Conservation (phyloP, 2,888 invertebrate genomes). For the Lucinisca nassula region DNA sequence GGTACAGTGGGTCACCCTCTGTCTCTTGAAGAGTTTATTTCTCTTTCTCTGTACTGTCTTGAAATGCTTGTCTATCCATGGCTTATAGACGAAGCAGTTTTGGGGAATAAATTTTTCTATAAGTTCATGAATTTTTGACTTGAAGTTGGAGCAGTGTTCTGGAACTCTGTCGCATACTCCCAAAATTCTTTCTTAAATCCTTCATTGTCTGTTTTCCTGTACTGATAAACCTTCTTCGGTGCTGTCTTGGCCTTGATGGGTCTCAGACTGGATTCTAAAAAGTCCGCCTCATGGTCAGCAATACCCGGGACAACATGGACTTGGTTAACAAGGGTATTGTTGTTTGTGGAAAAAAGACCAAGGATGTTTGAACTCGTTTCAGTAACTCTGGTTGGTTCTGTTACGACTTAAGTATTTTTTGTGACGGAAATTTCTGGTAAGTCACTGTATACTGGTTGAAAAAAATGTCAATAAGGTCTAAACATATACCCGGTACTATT, state of each 20-base stretch:
- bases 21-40: not conserved
- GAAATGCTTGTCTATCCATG: not conserved
- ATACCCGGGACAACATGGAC: too few species aligned
- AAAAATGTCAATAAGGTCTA: too few species aligned
- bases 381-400: too few species aligned
- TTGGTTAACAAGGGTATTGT: too few species aligned
- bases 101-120: constrained; percentile 4
- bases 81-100: not conserved
- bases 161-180: not conserved
- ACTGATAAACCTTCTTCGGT: not conserved
- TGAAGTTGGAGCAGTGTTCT: not conserved
- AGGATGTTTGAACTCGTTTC: too few species aligned
- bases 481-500: too few species aligned
- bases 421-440: too few species aligned
- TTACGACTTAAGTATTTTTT: too few species aligned
- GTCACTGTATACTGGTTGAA: too few species aligned
- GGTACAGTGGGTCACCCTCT: not conserved
- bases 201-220: not conserved
- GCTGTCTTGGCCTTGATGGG: not conserved
- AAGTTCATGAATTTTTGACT: not conserved
- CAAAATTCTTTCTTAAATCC: not conserved
- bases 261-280: constrained; percentile 18
- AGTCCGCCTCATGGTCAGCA: too few species aligned
- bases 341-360: too few species aligned
- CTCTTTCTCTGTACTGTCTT: not conserved